phyloP scores from a whole-genome alignment of 2,797 vertebrate species.

The Hirundo rustica region DNA sequence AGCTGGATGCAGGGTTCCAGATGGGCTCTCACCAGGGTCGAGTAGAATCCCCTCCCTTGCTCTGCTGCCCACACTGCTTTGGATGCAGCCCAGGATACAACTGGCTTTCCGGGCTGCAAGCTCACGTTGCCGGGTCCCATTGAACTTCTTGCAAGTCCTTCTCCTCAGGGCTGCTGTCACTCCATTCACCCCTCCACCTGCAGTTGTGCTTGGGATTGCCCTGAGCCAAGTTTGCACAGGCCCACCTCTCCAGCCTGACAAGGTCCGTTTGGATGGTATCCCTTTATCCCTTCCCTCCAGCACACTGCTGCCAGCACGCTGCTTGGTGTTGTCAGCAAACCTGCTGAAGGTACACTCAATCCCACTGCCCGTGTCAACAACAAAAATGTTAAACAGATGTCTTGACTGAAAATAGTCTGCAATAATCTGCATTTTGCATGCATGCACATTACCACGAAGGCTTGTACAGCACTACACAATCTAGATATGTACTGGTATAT shows the following conservation, averaged over 20 bases:
- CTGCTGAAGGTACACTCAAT: neutral
- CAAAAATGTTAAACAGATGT: neutral
- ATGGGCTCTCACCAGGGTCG: neutral
- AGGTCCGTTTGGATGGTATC: neutral
- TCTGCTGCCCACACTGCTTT: neutral
- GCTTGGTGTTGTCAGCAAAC: neutral
- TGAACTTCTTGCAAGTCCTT: neutral
- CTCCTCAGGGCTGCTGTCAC: neutral
- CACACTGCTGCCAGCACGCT: neutral
- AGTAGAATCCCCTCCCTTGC: neutral
- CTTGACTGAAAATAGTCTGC: neutral
- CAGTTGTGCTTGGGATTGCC: neutral
- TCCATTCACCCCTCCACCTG: neutral
- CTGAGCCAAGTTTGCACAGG: neutral
- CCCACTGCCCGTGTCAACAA: neutral
- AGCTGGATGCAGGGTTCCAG: neutral
- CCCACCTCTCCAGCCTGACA: neutral
- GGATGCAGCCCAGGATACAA: neutral
- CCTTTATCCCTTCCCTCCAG: neutral
- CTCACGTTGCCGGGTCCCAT: accelerated
- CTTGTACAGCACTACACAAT: neutral
- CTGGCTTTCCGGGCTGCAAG: neutral
- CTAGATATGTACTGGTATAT: neutral
- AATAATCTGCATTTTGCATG: neutral
- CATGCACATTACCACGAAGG: neutral